Evolutionary conservation across 92 coral and sea anemone genomes (phyloP), one percentile per base, ranked within the genome.

Genomic region (Zoanthus sociatus): DNA sequence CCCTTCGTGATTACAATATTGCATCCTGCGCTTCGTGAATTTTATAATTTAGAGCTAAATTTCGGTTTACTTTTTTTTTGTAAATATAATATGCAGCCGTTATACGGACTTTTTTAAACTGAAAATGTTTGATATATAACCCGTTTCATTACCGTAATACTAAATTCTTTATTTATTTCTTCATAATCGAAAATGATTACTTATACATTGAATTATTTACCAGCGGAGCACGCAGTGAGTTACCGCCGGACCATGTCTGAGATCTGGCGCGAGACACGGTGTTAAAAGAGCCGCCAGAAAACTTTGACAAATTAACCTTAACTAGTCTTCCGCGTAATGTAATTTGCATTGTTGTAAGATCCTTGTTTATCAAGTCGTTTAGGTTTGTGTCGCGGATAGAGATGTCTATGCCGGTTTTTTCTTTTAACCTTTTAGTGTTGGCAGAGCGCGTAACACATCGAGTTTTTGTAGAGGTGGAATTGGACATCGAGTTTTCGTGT

Each of bases 291-390:
- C 81, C 87, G 17, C 83, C 89, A 1, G 95, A 89, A 74, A 95
- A 95, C 79, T 95, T 95, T 0, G 98, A 89, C 16, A 95, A 92
- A 71, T 89, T 87, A 26, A 95, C 85, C 53, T 84, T 76, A 32
- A 95, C 92, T 55, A 93, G 98, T 50, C 92, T 91, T 48, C 93
- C 92, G 2, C 98, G 92, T 9, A 95, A 89, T 3, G 98, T 95
- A 96, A 95, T 95, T 56, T 95, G 98, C 98, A 95, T 91, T 1
- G 98, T 95, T 3, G 92, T 73, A 71, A 83, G 93, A 16, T 92
- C 93, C 78, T 93, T 91, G 48, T 86, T 93, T 18, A 91, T 69
- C 12, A 17, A 9, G 93, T 83, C 42, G 78, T 89, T 46, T 85
- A 89, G 3, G 91, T 91, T 47, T 92, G 74, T 17, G 93, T 91